These are phyloP conservation scores for Hemicrepidius hirtus DNA, from an alignment of 2,888 invertebrate species.

Conservation along the genomic window DNA sequence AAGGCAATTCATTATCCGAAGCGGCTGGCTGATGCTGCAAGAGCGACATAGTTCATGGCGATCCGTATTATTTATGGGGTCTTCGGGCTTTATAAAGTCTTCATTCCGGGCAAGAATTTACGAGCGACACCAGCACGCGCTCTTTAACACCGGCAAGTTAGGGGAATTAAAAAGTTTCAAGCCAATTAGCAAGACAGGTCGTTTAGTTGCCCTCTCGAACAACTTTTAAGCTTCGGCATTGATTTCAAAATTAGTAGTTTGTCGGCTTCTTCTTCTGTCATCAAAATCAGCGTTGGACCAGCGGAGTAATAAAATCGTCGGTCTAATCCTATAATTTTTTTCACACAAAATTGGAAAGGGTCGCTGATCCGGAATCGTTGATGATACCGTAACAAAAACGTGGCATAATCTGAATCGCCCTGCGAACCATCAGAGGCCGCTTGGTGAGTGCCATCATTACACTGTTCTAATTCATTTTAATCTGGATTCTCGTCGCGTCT, in stretches of 20 bases:
- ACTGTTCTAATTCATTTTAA: slow-evolving; percentile 58
- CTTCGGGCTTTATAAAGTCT: slow-evolving; percentile 49
- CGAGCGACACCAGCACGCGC: slow-evolving; percentile 51
- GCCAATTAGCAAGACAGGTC: slow-evolving; percentile 57
- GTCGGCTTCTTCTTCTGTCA: slow-evolving; percentile 17
- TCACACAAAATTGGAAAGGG: slow-evolving; percentile 20
- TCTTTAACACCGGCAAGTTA: slow-evolving; percentile 53
- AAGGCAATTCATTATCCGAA: slow-evolving; percentile 54
- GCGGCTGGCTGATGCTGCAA: slow-evolving; percentile 36
- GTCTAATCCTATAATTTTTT: slow-evolving; percentile 39
- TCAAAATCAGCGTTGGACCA: slow-evolving; percentile 1
- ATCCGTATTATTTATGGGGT: slow-evolving; percentile 51
- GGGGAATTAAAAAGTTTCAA: slow-evolving; percentile 59
- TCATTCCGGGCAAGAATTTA: slow-evolving; percentile 49
- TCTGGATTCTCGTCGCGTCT: slow-evolving; percentile 57
- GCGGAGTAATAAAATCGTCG: slow-evolving; percentile 31
- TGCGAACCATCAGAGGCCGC: slow-evolving; percentile 20
- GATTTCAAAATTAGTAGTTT: slow-evolving; percentile 55
- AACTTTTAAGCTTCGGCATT: slow-evolving; percentile 49
- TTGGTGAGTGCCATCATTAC: slow-evolving; percentile 47
- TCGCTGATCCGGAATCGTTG: slow-evolving; percentile 29
- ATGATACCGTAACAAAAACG: slow-evolving; percentile 40
- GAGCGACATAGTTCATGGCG: slow-evolving; percentile 46
- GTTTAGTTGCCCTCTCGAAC: slow-evolving; percentile 46
- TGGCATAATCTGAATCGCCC: slow-evolving; percentile 36